A percentile compares a stretch with the other conserved stretches of the same genome.
Evolutionary conservation across 1,140 invertebrate genomes (phyloP).

Genomic region (Reticulitermes speratus): DNA sequence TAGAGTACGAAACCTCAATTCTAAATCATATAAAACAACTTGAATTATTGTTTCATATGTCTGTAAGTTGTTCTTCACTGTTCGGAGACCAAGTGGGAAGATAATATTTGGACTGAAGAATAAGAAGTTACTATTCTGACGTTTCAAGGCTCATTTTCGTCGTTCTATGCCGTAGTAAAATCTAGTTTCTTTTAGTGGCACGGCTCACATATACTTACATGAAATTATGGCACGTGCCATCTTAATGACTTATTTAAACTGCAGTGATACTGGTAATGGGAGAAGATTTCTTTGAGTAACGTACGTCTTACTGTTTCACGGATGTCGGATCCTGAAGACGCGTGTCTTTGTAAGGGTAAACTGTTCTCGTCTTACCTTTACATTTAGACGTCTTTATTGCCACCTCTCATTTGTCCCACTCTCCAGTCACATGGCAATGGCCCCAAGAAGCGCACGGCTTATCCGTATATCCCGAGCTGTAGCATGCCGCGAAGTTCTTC

Average conservation of each 20-base stretch:
- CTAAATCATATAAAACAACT: too few relatives aligned
- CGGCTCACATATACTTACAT: neutral
- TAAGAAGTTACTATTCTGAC: too few relatives aligned
- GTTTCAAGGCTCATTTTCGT: neutral
- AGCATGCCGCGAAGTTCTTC: too few relatives aligned
- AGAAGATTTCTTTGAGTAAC: neutral
- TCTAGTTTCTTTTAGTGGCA: neutral
- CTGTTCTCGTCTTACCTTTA: neutral
- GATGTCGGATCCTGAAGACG: neutral
- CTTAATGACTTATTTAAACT: neutral
- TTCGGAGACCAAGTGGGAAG: too few relatives aligned
- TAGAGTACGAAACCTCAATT: too few relatives aligned
- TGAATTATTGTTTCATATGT: too few relatives aligned
- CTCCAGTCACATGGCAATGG: too few relatives aligned
- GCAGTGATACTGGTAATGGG: neutral
- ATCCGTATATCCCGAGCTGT: too few relatives aligned
- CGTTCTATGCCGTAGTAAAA: neutral
- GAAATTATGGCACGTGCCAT: neutral
- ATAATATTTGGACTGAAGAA: too few relatives aligned
- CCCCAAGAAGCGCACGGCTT: too few relatives aligned
- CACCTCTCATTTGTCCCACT: too few relatives aligned
- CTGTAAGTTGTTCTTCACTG: too few relatives aligned
- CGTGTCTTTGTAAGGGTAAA: neutral
- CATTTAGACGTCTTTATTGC: neutral
- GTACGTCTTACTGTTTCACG: neutral